phyloP scores from a whole-genome alignment of 2,888 invertebrate species.

The Hoplodrina ambigua region DNA sequence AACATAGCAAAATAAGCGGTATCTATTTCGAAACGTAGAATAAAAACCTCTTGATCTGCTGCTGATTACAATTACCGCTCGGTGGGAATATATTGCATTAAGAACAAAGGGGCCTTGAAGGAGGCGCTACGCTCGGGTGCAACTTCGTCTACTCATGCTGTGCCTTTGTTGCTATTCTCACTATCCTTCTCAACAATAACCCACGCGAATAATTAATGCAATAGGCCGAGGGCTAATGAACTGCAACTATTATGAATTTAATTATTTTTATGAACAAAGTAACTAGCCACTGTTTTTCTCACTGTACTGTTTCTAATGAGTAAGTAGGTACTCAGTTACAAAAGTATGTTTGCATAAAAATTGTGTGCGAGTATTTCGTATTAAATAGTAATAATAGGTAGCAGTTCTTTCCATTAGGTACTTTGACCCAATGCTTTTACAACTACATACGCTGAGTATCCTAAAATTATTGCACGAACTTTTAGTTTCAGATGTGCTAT shows the following conservation, averaged over 20 bases:
- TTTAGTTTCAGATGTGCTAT: slow-evolving; percentile 6
- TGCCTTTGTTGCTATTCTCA: slow-evolving; percentile 65
- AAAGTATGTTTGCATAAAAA: slow-evolving; percentile 6
- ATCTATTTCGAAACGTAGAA: slow-evolving; percentile 75
- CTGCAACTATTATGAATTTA: slow-evolving; percentile 49
- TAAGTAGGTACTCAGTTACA: slow-evolving; percentile 19
- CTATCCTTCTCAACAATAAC: slow-evolving; percentile 66
- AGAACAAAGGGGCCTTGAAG: slow-evolving; percentile 85
- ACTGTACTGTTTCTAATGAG: slow-evolving; percentile 10
- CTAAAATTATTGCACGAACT: slow-evolving; percentile 18
- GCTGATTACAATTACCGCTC: slow-evolving; percentile 82
- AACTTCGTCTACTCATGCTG: slow-evolving; percentile 68
- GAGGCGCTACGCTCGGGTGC: slow-evolving; percentile 77
- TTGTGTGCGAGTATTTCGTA: slow-evolving; percentile 6
- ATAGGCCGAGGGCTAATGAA: slow-evolving; percentile 62
- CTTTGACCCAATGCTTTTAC: neutral
- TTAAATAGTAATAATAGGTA: neutral
- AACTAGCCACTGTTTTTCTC: slow-evolving; percentile 32
- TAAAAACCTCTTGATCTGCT: slow-evolving; percentile 79
- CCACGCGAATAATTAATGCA: slow-evolving; percentile 63
- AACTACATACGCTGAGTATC: neutral
- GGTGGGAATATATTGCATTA: slow-evolving; percentile 85
- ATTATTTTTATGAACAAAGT: slow-evolving; percentile 49
- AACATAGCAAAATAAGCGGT: slow-evolving; percentile 58
- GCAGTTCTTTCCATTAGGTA: slow-evolving; percentile 8